These are phyloP conservation scores for Loriculus beryllinus DNA, from an alignment of 2,797 vertebrate species.

Conservation along the genomic window DNA sequence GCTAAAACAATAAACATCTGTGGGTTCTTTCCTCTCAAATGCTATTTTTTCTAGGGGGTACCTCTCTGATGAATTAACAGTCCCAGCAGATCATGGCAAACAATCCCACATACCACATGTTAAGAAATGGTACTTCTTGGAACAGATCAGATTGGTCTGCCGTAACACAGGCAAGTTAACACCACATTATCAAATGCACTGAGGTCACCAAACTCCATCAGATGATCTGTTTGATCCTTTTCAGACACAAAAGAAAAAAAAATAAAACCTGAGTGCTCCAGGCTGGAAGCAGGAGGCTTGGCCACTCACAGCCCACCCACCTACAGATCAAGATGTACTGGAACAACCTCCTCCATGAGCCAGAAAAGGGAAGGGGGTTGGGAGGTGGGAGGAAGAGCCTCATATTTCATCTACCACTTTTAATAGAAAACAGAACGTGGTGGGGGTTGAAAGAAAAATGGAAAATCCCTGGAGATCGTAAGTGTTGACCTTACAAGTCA, in stretches of 20 bases:
- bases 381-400: conserved; percentile 39
- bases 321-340: conserved; percentile 46
- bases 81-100: conserved; percentile 21
- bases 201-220: conserved; percentile 37
- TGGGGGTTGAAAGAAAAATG: conserved; percentile 44
- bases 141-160: conserved; percentile 15
- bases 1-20: conserved; percentile 52
- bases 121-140: conserved; percentile 16
- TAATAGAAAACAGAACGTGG: conserved; percentile 67
- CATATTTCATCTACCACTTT: conserved; percentile 62
- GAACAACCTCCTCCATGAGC: conserved; percentile 14
- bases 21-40: conserved; percentile 21
- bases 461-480: conserved; percentile 19
- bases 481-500: conserved; percentile 18
- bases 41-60: conserved; percentile 19
- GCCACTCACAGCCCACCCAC: conserved; percentile 65
- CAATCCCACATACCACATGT: conserved; percentile 22
- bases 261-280: conserved; percentile 20
- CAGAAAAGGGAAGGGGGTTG: conserved; percentile 35
- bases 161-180: conserved; percentile 31
- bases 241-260: not conserved
- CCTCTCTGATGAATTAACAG: conserved; percentile 40
- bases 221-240: conserved; percentile 33
- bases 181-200: conserved; percentile 41
- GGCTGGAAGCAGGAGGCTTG: conserved; percentile 16